These are phyloP conservation scores for Unio pictorum DNA, from an alignment of 2,888 invertebrate genomes.

Conservation along the genomic window DNA sequence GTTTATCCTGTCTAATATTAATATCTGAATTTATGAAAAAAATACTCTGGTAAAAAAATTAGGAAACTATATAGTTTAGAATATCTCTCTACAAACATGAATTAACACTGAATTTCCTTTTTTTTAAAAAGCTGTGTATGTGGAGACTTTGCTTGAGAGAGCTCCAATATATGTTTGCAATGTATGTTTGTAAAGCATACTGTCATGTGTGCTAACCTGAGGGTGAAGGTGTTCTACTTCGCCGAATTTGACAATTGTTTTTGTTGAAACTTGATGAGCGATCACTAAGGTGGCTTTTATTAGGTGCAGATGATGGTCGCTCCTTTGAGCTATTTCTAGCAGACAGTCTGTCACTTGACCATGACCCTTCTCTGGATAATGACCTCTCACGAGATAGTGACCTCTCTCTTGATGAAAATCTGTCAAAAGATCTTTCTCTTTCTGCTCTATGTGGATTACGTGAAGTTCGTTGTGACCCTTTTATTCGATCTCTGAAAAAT, in stretches of 20 bases:
- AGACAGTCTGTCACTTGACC: slow-evolving; percentile 46
- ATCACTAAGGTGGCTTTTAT: slow-evolving; percentile 45
- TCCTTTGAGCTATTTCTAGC: slow-evolving; percentile 28
- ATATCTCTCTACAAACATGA: too few relatives aligned
- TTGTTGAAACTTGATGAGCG: slow-evolving; percentile 39
- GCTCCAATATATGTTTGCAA: too few relatives aligned
- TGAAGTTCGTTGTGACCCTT: slow-evolving; percentile 22
- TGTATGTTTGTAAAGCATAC: neutral
- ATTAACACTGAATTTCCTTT: too few relatives aligned
- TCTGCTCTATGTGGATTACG: slow-evolving; percentile 45
- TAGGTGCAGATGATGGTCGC: slow-evolving; percentile 35
- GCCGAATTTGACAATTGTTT: slow-evolving; percentile 38
- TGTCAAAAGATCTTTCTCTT: slow-evolving; percentile 38
- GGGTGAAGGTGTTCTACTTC: slow-evolving; percentile 55
- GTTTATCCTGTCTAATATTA: too few relatives aligned
- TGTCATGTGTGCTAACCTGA: slow-evolving; percentile 35
- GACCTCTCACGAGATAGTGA: slow-evolving; percentile 40
- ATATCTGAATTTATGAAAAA: too few relatives aligned
- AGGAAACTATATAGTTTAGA: too few relatives aligned
- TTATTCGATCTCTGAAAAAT: slow-evolving; percentile 36
- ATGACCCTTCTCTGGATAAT: slow-evolving; percentile 38
- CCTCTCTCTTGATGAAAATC: slow-evolving; percentile 34
- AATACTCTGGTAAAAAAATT: too few relatives aligned
- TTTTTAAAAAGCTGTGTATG: too few relatives aligned
- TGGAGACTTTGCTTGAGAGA: too few relatives aligned